phyloP scores from a whole-genome alignment of 2,113 vertebrate species.

The Leucosticte australis region DNA sequence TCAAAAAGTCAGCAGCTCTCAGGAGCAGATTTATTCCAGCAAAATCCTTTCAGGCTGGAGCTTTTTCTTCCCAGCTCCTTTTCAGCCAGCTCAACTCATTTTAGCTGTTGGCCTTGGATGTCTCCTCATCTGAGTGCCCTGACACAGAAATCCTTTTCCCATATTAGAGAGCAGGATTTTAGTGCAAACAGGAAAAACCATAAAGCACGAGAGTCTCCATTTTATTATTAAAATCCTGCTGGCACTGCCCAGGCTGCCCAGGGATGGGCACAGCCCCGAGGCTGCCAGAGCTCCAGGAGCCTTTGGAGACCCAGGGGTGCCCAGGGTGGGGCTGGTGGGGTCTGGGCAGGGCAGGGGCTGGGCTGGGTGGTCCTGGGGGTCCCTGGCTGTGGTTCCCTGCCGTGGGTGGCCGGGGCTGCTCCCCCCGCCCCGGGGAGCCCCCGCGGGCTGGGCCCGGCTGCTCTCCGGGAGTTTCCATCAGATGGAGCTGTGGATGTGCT shows the following conservation, averaged over 20 bases:
- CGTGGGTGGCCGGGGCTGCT: neutral
- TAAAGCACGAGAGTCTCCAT: neutral
- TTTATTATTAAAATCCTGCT: neutral
- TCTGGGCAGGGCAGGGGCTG: fast-evolving
- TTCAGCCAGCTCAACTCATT: neutral
- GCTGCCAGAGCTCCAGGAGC: neutral
- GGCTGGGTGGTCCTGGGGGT: fast-evolving
- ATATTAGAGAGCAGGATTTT: neutral
- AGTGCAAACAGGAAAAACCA: neutral
- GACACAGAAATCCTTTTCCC: neutral
- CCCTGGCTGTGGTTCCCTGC: fast-evolving
- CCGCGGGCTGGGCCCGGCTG: fast-evolving
- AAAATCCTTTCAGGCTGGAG: neutral
- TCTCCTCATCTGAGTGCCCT: neutral
- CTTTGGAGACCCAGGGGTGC: neutral
- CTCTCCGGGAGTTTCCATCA: neutral
- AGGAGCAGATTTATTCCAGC: neutral
- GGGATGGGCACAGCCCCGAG: neutral
- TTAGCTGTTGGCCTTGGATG: neutral
- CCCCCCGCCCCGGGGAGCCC: neutral
- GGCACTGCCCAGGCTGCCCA: neutral
- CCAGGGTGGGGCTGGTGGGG: neutral
- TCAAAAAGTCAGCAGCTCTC: neutral
- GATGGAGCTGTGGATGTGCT: neutral
- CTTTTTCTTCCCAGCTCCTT: neutral